Evolutionary conservation across 2,888 invertebrate genomes (phyloP).

Genomic region (Caenorhabditis panamensis): DNA sequence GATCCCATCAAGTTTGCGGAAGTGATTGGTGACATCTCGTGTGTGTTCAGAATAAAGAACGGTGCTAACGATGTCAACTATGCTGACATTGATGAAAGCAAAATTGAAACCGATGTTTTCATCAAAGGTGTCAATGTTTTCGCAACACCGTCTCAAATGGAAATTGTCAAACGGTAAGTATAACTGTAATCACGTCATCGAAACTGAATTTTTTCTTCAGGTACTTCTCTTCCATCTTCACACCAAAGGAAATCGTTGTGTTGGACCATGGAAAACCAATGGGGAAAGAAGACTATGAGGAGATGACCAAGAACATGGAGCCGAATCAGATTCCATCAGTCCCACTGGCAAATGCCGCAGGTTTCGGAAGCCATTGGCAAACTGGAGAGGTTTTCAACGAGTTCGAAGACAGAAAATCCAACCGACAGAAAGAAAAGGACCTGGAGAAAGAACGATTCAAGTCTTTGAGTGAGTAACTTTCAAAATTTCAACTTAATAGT

Average conservation of each 20-base stretch:
- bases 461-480: constrained; percentile 39
- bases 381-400: constrained; percentile 53
- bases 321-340: constrained; percentile 16
- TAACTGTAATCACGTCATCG: no score
- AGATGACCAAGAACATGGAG: constrained; percentile 62
- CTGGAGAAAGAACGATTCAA: constrained; percentile 22
- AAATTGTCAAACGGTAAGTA: constrained; percentile 62
- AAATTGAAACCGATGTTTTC: constrained; percentile 73
- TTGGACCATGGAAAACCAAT: constrained; percentile 65
- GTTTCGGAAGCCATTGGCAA: constrained; percentile 60
- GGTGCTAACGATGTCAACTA: constrained; percentile 31
- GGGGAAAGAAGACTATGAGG: constrained; percentile 66
- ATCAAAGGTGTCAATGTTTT: constrained; percentile 66
- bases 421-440: constrained; percentile 29
- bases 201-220: no score
- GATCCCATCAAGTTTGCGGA: constrained; percentile 72
- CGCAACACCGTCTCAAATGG: constrained; percentile 70
- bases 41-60: constrained; percentile 68
- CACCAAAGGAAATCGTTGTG: constrained; percentile 34
- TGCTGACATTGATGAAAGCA: constrained; percentile 55
- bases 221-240: constrained; percentile 25
- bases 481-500: neutral
- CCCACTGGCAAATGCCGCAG: neutral
- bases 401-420: constrained; percentile 50
- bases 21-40: constrained; percentile 62